phyloP scores from a whole-genome alignment of 1,140 invertebrate genomes.

The Dufourea novaeangliae region DNA sequence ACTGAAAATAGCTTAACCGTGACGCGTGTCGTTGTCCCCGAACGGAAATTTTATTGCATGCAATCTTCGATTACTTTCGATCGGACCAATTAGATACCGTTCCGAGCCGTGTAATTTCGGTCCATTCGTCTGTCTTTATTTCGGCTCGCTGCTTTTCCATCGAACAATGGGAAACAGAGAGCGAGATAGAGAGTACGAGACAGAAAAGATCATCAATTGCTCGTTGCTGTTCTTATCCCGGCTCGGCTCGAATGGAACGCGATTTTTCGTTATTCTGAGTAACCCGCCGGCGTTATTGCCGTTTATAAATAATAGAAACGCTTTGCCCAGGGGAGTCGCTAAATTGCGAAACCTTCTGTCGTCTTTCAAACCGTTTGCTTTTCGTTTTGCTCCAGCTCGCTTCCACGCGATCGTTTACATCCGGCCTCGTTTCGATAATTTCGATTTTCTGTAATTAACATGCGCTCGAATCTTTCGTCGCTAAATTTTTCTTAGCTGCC shows the following conservation, averaged over 20 bases:
- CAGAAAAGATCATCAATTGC: neutral
- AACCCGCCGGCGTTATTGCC: conserved; percentile 13
- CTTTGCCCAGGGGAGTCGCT: conserved; percentile 45
- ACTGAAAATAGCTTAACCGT: neutral
- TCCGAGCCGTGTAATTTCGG: neutral
- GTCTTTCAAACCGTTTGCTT: neutral
- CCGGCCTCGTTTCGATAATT: too few relatives aligned
- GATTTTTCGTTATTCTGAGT: conserved; percentile 50
- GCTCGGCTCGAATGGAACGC: conserved; percentile 46
- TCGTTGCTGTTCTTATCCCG: neutral
- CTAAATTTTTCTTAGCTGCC: too few relatives aligned
- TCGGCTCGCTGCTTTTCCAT: neutral
- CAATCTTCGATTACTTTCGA: neutral
- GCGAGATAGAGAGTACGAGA: neutral
- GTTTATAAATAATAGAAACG: conserved; percentile 56
- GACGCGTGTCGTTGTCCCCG: neutral
- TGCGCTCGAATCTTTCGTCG: neutral
- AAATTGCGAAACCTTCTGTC: conserved; percentile 42
- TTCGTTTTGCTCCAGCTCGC: neutral
- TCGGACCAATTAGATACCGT: neutral
- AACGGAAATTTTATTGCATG: neutral
- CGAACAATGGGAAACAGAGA: neutral
- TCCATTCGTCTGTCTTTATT: conserved; percentile 12
- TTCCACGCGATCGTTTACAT: neutral
- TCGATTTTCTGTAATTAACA: neutral